Evolutionary conservation across 2,797 vertebrate genomes (phyloP).

Genomic region (Euthynnus affinis): DNA sequence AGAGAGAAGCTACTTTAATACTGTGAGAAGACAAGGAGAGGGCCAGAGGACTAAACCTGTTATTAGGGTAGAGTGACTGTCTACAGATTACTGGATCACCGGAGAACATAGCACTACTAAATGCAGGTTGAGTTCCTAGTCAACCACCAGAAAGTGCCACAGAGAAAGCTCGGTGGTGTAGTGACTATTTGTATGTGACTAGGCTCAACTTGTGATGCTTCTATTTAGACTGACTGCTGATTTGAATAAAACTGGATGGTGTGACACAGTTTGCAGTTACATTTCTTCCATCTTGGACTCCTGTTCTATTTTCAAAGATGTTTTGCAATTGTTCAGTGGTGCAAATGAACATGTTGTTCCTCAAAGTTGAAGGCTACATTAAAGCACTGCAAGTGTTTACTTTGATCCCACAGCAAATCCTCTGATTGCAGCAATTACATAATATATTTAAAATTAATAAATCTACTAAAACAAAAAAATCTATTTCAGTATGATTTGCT

Average conservation of each 20-base stretch:
- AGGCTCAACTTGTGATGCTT: not conserved
- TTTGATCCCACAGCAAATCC: too few relatives aligned
- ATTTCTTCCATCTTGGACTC: not conserved
- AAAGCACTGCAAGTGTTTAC: too few relatives aligned
- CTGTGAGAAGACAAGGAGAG: constrained; percentile 29
- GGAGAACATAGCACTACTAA: not conserved
- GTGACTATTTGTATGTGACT: not conserved
- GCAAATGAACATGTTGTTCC: too few relatives aligned
- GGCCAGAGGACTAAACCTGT: constrained; percentile 35
- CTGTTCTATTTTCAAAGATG: not conserved
- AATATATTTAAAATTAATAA: too few relatives aligned
- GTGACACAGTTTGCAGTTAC: fast-evolving
- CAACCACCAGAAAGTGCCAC: not conserved
- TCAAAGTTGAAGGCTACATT: too few relatives aligned
- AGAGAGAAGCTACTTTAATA: constrained; percentile 8
- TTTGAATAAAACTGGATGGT: not conserved
- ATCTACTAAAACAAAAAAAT: too few relatives aligned
- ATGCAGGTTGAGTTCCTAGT: not conserved
- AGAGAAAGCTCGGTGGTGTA: not conserved
- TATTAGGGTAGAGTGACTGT: constrained; percentile 22
- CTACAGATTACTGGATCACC: constrained; percentile 33
- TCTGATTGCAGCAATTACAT: too few relatives aligned
- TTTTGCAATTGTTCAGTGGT: too few relatives aligned
- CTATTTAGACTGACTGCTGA: too few relatives aligned
- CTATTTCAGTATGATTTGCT: too few relatives aligned